Conservation (phyloP, 2,888 invertebrate genomes). For the Xanthorhoe spadicearia region DNA sequence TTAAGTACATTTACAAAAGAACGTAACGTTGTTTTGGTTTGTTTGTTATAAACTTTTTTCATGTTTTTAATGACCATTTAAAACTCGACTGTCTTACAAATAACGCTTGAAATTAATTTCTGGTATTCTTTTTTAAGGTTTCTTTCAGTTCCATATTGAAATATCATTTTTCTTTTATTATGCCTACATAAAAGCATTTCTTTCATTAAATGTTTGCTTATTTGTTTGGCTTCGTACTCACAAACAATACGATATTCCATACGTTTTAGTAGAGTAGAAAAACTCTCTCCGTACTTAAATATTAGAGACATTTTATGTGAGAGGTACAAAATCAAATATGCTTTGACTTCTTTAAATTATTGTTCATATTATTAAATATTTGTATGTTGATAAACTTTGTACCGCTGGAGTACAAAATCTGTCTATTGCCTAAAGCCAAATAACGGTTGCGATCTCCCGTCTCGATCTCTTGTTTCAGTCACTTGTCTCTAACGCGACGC, state of each 20-base stretch:
- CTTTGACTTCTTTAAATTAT: too few relatives aligned
- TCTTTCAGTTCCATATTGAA: background rate
- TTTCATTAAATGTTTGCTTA: conserved; percentile 12
- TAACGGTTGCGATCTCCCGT: too few relatives aligned
- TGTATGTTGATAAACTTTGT: too few relatives aligned
- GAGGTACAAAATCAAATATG: too few relatives aligned
- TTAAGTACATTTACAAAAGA: too few relatives aligned
- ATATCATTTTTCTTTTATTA: background rate
- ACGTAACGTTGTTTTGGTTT: too few relatives aligned
- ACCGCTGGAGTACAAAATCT: too few relatives aligned
- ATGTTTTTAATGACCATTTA: background rate
- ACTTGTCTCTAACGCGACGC: too few relatives aligned
- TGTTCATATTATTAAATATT: too few relatives aligned
- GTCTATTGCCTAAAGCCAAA: too few relatives aligned
- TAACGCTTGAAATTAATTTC: background rate
- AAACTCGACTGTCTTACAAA: background rate
- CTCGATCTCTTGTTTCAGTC: too few relatives aligned
- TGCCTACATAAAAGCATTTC: conserved; percentile 1
- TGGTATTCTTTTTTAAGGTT: background rate
- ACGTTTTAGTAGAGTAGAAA: conserved; percentile 1
- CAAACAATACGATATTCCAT: conserved; percentile 12
- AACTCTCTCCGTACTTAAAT: background rate
- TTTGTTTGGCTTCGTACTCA: conserved; percentile 23
- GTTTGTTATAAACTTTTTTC: background rate
- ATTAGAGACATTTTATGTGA: too few relatives aligned